phyloP scores from a whole-genome alignment of 2,113 vertebrate species.

The Poecilia latipinna region DNA sequence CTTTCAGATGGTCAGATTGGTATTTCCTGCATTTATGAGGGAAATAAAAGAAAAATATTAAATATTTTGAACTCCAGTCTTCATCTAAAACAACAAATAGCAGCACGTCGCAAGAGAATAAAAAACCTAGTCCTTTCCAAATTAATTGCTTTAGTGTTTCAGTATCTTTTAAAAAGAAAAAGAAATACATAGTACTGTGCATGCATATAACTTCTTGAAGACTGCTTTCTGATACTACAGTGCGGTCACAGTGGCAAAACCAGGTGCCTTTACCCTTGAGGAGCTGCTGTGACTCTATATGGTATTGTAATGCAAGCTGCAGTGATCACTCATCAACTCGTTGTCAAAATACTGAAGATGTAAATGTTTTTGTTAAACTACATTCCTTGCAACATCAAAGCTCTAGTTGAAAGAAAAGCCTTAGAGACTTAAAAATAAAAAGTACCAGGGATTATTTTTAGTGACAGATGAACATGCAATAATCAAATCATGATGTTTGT shows the following conservation, averaged over 20 bases:
- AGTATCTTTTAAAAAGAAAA: too few relatives aligned
- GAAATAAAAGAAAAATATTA: neutral
- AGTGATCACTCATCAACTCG: constrained; percentile 35
- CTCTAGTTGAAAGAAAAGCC: constrained; percentile 7
- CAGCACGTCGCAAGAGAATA: too few relatives aligned
- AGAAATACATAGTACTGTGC: too few relatives aligned
- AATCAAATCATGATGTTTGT: neutral
- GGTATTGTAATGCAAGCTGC: constrained; percentile 18
- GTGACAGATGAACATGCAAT: constrained; percentile 7
- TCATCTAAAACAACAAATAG: too few relatives aligned
- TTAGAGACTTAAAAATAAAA: neutral
- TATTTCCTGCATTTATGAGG: neutral
- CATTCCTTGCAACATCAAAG: constrained; percentile 68
- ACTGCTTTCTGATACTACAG: neutral
- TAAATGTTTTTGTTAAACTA: constrained; percentile 60
- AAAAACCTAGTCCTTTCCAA: too few relatives aligned
- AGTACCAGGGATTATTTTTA: constrained; percentile 22
- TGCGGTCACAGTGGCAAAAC: constrained; percentile 8
- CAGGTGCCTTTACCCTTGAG: constrained; percentile 8
- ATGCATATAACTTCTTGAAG: neutral
- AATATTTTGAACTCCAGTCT: too few relatives aligned
- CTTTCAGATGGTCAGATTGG: neutral
- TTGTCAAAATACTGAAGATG: constrained; percentile 35
- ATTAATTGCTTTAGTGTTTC: too few relatives aligned
- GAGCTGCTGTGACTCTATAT: constrained; percentile 34